Conservation (phyloP, 2,113 vertebrate genomes). For the Collichthys lucidus region DNA sequence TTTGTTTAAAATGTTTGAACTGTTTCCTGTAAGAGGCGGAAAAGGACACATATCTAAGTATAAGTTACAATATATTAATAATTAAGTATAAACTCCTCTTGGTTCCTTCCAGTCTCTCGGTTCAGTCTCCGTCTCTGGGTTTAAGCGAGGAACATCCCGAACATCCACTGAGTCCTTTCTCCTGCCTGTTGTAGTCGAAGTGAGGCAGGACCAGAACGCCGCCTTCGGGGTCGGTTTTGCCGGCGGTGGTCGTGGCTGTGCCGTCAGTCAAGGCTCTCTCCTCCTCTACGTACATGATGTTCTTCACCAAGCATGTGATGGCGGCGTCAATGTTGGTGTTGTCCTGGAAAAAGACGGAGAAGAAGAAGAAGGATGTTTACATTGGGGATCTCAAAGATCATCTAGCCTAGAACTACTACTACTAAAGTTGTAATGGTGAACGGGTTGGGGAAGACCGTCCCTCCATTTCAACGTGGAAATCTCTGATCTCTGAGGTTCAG, state of each 20-base stretch:
- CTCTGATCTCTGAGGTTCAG: too few relatives aligned
- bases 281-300: conserved; percentile 78
- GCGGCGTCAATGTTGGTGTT: conserved; percentile 86
- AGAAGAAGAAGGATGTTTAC: too few relatives aligned
- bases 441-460: too few relatives aligned
- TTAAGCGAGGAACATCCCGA: conserved; percentile 63
- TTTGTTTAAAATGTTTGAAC: too few relatives aligned
- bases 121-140: conserved; percentile 33
- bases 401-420: too few relatives aligned
- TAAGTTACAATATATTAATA: not conserved
- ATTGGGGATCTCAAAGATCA: too few relatives aligned
- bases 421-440: too few relatives aligned
- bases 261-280: conserved; percentile 37
- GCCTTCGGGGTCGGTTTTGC: conserved; percentile 48
- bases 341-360: conserved; percentile 70
- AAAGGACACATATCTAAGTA: not conserved
- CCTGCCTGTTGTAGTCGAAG: conserved; percentile 69
- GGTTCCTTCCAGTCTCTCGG: not conserved
- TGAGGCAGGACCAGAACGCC: conserved; percentile 75
- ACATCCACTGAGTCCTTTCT: conserved; percentile 63
- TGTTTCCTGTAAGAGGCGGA: not conserved
- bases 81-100: not conserved
- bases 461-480: too few relatives aligned
- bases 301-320: conserved; percentile 81
- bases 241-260: not conserved